Conservation (phyloP, 1,140 invertebrate genomes). For the Papilio polyxenes region DNA sequence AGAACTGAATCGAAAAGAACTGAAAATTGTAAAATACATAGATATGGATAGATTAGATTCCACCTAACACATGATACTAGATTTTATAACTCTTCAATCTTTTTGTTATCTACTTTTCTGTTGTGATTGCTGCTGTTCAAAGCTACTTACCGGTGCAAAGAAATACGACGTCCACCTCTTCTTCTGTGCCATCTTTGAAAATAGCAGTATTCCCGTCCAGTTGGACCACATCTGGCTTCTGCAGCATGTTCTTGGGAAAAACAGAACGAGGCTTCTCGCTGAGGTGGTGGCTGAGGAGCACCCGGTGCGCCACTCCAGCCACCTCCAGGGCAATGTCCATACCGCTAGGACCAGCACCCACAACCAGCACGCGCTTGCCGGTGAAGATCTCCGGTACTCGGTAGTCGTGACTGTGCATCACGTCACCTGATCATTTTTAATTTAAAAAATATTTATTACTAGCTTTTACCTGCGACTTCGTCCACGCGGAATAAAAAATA, state of each 20-base stretch:
- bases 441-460: too few relatives aligned
- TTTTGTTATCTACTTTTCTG: too few relatives aligned
- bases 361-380: slow-evolving; percentile 86
- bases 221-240: slow-evolving; percentile 83
- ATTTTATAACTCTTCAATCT: too few relatives aligned
- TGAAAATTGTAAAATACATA: too few relatives aligned
- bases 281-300: slow-evolving; percentile 86
- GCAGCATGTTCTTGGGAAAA: slow-evolving; percentile 84
- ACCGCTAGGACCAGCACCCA: slow-evolving; percentile 94
- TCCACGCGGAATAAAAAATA: too few relatives aligned
- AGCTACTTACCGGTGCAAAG: slow-evolving; percentile 88
- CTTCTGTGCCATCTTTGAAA: slow-evolving; percentile 83
- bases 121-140: too few relatives aligned
- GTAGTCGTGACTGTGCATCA: slow-evolving; percentile 94
- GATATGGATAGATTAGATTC: too few relatives aligned
- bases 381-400: slow-evolving; percentile 85
- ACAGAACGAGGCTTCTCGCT: slow-evolving; percentile 81
- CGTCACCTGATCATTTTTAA: slow-evolving; percentile 58
- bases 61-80: too few relatives aligned
- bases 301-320: slow-evolving; percentile 83
- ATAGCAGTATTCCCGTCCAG: slow-evolving; percentile 79
- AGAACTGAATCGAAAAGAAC: too few relatives aligned
- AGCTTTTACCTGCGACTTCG: too few relatives aligned
- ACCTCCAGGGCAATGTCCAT: slow-evolving; percentile 92
- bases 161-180: slow-evolving; percentile 86